Conservation (phyloP, 2,888 invertebrate species). For the Elegia similella region DNA sequence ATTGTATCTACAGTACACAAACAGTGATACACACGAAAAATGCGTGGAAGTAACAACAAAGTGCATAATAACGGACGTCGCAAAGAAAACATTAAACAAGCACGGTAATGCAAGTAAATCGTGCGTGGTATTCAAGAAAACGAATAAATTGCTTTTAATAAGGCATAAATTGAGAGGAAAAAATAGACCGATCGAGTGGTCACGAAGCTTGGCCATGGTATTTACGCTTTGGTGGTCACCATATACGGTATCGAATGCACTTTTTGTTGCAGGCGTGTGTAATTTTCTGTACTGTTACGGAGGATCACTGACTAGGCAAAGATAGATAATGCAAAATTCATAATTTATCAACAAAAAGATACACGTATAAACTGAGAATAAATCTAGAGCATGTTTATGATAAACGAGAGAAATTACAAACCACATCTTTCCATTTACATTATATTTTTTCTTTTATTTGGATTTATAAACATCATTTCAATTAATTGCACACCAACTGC, state of each 20-base stretch:
- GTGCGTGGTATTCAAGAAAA: conserved; percentile 65
- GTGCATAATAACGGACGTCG: conserved; percentile 60
- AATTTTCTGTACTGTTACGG: conserved; percentile 52
- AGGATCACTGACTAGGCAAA: not conserved
- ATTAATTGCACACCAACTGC: too few relatives aligned
- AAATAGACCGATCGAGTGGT: conserved; percentile 63
- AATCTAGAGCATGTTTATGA: too few relatives aligned
- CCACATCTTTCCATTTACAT: too few relatives aligned
- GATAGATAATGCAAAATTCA: not conserved
- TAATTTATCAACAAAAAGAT: too few relatives aligned
- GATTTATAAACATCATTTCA: too few relatives aligned
- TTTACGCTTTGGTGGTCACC: conserved; percentile 72
- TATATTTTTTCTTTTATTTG: too few relatives aligned
- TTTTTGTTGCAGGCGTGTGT: conserved; percentile 53
- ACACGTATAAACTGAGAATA: too few relatives aligned
- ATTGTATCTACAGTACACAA: conserved; percentile 18
- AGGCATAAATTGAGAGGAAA: conserved; percentile 69
- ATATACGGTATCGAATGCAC: conserved; percentile 64
- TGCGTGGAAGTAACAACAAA: conserved; percentile 35
- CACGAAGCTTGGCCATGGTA: conserved; percentile 77
- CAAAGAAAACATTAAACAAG: conserved; percentile 61
- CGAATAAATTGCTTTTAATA: conserved; percentile 75
- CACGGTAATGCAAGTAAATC: conserved; percentile 62
- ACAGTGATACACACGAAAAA: conserved; percentile 24
- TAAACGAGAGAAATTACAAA: too few relatives aligned